Evolutionary conservation across 2,888 invertebrate genomes (phyloP), one percentile per base, ranked within the genome.

Genomic region (Limnephilus rhombicus): DNA sequence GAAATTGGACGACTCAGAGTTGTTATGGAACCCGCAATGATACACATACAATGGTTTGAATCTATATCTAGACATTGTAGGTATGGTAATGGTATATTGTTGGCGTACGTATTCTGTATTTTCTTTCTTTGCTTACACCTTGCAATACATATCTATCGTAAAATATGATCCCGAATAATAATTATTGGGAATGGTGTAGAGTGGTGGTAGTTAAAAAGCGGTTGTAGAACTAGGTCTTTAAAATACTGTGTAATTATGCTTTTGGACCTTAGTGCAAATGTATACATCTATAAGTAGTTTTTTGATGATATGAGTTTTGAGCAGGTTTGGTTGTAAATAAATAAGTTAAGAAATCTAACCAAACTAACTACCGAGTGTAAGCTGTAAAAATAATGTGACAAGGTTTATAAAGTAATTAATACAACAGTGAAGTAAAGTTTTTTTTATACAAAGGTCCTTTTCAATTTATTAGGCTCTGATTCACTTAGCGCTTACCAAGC

Each of bases 311-410:
- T 68, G 68, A 68, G 5, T 68, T 68, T 68, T n/a, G 68, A 24
- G 2, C 68, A 68, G n/a, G 24, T 68, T 68, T 68, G 68, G n/a
- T 68, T 68, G 68, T 24, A 68, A 68, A 68, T 68, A 2, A 68
- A 68, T 68, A 68, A 24, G 5, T 68, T 9, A 68, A 68, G 24
- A 9, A 68, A 68, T 68, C 68, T 68, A 68, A 68, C 24, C 24
- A 68, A 68, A n/a, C 68, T 68, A 68, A 24, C 68, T 68, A 68
- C 68, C 24, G 68, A 68, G 68, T 68, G 68, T 68, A n/a, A 68
- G 68, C 68, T 68, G 68, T 68, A 68, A 68, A 68, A 68, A 68
- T 68, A 68, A 68, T 68, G 68, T 68, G 68, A 68, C n/a, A 68
- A 68, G 68, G n/a, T 68, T 68, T n/a, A n/a, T 68, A 68, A 68